Base-by-base conservation (phyloP, 2,888 invertebrate species). In the Portevinia maculata region DNA sequence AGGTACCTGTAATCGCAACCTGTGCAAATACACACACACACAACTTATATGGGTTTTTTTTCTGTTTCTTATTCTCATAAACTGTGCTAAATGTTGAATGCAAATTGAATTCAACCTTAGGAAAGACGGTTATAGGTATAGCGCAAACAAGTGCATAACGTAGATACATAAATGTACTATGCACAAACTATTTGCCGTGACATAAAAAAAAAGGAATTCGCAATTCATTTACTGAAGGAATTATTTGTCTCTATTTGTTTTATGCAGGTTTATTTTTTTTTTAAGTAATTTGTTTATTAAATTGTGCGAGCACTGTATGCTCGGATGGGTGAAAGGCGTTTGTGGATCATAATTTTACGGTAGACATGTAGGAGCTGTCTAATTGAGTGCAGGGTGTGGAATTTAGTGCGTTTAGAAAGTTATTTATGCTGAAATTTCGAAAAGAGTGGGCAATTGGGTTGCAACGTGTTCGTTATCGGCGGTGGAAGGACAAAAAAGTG, bases 51-150 rank as follows among this genome's bases (percentile, higher is more conserved):
- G 37, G 4, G 13, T 13, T 24, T 57, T 21, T 30, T 39, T 15
- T 28, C 39, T 48, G 19, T 30, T 17, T 13, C 32, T 60, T 30
- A 60, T 75, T 75, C 64, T 39, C 39, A 50, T 50, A 32, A 28
- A 44, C 3, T 17, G 17, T 62, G 60, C n/a, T n/a, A n/a, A n/a
- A n/a, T 34, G 60, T 30, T 71, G 69, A 81, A 81, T 81, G 79
- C 75, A 81, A 81, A 81, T 81, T 52, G 17, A 28, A 50, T 70
- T 69, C 75, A 75, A 75, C 79, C 79, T 81, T 48, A 73, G 46
- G n/a, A 65, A 46, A 71, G 55, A 30, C 55, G 52, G 65, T 73
- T 59, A 32, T n/a, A n/a, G n/a, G n/a, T n/a, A n/a, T 19, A 64
- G 65, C 60, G 69, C 44, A 75, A 55, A 57, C 64, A 60, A 71